These are phyloP conservation scores for Anodontia alba DNA, from an alignment of 2,888 invertebrate genomes.

Conservation along the genomic window DNA sequence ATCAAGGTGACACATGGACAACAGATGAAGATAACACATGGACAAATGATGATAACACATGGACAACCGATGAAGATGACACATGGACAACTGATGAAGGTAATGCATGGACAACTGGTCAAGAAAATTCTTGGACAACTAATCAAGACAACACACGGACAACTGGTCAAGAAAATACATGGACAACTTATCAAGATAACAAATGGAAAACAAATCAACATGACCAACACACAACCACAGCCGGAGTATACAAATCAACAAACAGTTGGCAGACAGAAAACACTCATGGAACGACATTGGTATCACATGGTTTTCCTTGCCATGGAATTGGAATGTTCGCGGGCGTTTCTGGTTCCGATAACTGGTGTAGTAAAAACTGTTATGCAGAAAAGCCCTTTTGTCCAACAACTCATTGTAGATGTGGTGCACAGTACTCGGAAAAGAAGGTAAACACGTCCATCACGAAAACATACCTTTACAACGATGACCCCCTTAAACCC, in stretches of 20 bases:
- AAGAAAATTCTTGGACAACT: no score
- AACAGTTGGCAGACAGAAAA: not conserved
- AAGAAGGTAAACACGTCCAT: no score
- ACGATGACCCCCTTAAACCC: no score
- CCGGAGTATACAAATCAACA: not conserved
- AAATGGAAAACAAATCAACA: not conserved
- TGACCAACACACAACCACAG: no score
- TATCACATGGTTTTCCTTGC: conserved; percentile 4
- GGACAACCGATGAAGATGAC: not conserved
- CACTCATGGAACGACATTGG: not conserved
- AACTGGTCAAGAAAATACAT: not conserved
- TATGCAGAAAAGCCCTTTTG: conserved; percentile 19
- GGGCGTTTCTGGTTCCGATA: conserved; percentile 1
- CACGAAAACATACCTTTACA: no score
- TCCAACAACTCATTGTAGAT: conserved; percentile 26
- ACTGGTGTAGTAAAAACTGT: conserved; percentile 36
- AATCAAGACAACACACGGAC: not conserved
- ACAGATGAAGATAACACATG: no score
- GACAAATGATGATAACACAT: no score
- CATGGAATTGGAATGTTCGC: conserved; percentile 12
- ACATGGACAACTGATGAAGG: not conserved
- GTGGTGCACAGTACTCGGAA: not conserved
- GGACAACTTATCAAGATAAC: not conserved
- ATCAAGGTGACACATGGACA: not conserved
- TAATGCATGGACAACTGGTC: not conserved